Evolutionary conservation across 1,140 invertebrate genomes (phyloP), one percentile per base, ranked within the genome.

Genomic region (Wasmannia auropunctata): DNA sequence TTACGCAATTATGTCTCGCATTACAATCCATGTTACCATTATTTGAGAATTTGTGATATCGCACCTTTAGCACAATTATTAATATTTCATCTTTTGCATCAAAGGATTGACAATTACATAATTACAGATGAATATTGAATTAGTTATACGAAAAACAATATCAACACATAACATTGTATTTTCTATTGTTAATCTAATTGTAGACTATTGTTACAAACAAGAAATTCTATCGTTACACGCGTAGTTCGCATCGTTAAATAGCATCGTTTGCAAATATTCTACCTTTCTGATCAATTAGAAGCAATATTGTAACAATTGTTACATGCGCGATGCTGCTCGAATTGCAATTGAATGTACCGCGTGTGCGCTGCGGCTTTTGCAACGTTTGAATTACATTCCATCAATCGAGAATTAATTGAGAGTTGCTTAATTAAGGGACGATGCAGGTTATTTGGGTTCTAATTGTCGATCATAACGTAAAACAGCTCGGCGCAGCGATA

Each of bases 401-500:
- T 83, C 79, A 74, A 81, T 83, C 54, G 67, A 46, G 67, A 74
- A 83, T 83, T 83, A 83, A 83, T 83, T 83, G 79, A 46, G 67
- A 31, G 28, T 25, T 46, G 67, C 54, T 74, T 83, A 83, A 83
- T 74, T 74, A 83, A 83, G 25, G 63, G 34, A 22, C 28, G 25
- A 74, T 46, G 56, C 11, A 58, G 56, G 79, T 83, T 83, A 58
- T 81, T 81, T 58, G 67, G 19, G 19, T 58, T 46, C 51, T 58
- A 74, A 83, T 74, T 83, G 25, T 40, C 25, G 37, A 28, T 81
- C 25, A 22, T 31, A 72, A n/a, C 37, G n/a, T 58, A 14, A 80
- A 54, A 51, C n/a, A 40, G 56, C 51, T 25, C 19, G 3, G 3
- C 19, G 2, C 46, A 58, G 14, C 19, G 22, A 40, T 11, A 8